These are phyloP conservation scores for Eustalomyia histrio DNA, from an alignment of 2,888 invertebrate genomes.

Conservation along the genomic window DNA sequence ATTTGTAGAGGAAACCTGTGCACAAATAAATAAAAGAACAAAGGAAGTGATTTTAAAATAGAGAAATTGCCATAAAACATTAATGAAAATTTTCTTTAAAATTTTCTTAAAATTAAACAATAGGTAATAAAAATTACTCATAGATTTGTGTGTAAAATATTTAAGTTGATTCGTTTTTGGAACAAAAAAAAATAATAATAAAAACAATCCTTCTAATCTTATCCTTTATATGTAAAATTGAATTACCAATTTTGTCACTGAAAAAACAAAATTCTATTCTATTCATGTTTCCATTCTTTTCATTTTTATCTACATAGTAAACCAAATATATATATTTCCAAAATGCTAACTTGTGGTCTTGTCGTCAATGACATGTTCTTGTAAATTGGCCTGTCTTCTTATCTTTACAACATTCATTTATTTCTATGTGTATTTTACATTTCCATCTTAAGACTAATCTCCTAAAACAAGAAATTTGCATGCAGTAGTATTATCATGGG, in stretches of 20 bases:
- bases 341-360: constrained; percentile 56
- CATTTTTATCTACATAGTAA: neutral
- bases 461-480: constrained; percentile 15
- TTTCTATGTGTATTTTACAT: constrained; percentile 28
- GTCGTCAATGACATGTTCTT: constrained; percentile 53
- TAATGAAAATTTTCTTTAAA: no score
- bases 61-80: neutral
- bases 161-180: neutral
- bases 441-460: constrained; percentile 39
- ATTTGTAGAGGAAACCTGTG: constrained; percentile 71
- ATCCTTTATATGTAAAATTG: constrained; percentile 22
- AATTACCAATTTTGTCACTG: constrained; percentile 38
- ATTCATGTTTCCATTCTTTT: no score
- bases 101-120: no score
- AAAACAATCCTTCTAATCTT: neutral
- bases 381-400: constrained; percentile 62
- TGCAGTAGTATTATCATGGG: neutral
- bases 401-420: constrained; percentile 51
- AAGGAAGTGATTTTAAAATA: neutral
- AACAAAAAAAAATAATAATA: neutral
- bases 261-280: neutral
- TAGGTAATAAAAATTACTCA: neutral
- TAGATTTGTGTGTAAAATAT: neutral
- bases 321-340: neutral
- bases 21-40: constrained; percentile 48